Percentiles rank a stretch among this genome's conserved stretches.
phyloP scores from a whole-genome alignment of 2,113 vertebrate genomes.

The Vulpes lagopus region DNA sequence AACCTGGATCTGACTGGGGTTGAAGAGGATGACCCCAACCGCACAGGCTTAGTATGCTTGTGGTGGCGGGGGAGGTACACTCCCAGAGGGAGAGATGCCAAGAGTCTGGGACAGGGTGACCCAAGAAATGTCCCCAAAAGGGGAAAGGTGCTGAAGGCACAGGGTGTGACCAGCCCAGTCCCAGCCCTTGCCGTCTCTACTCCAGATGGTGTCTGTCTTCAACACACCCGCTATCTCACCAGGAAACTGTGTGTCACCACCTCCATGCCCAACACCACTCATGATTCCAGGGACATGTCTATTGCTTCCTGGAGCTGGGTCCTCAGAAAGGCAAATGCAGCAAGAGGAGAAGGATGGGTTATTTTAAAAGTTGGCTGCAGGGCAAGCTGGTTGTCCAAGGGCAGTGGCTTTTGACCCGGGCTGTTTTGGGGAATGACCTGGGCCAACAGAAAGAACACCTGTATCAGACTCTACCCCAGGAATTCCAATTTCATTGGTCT shows the following conservation, averaged over 20 bases:
- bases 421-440: neutral
- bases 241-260: conserved; percentile 81
- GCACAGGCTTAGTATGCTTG: neutral
- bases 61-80: neutral
- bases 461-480: neutral
- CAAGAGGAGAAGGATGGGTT: conserved; percentile 63
- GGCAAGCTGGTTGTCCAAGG: conserved; percentile 33
- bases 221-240: conserved; percentile 74
- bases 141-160: conserved; percentile 59
- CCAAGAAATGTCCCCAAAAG: neutral
- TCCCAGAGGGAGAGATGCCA: neutral
- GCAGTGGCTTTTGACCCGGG: neutral
- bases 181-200: conserved; percentile 16
- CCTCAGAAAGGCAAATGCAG: conserved; percentile 30
- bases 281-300: conserved; percentile 45
- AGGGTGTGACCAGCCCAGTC: neutral
- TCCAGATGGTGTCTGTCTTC: conserved; percentile 75
- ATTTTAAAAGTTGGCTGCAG: conserved; percentile 75
- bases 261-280: conserved; percentile 72
- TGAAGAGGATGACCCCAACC: neutral
- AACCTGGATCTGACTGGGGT: neutral
- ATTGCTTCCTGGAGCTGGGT: conserved; percentile 80
- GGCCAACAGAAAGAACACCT: neutral
- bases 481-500: fast-evolving
- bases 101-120: neutral